Evolutionary conservation across 2,797 vertebrate species (phyloP), one percentile per base, ranked within the genome.

Genomic region (Gymnocypris eckloni): DNA sequence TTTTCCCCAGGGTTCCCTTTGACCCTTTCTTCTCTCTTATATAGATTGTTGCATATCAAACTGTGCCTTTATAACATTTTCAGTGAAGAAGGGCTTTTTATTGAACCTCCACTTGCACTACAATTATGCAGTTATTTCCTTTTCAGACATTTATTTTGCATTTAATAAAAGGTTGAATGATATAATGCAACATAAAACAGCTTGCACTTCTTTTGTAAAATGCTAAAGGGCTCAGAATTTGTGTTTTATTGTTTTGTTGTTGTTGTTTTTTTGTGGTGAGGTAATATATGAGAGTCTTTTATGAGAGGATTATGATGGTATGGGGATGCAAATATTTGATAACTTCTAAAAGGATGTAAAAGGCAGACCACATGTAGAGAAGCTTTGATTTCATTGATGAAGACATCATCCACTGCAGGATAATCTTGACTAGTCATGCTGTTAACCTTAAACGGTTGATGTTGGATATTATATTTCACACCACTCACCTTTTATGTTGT

Each of bases 301-400:
- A 79, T 85, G 52, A 45, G 25, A 79, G 64, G 66, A 78, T 56
- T 85, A 85, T 71, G 83, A 70, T 70, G 28, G 73, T 28, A 54
- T 16, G 15, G 73, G 61, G 37, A 85, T 79, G 66, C 79, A 59
- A 79, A 79, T 79, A 79, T 85, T 79, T 85, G 28, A 85, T 85
- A 48, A 85, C 52, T 48, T 45, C 66, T 70, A 79, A 85, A 85
- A 85, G 76, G 39, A 85, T 2, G 66, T 79, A 28, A 79, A 70
- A 84, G 25, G 39, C 50, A 79, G 76, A 56, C 50, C 39, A 37
- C 39, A 41, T 67, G 43, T 48, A 78, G 12, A 43, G 61, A 33
- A 70, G 75, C 75, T 79, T 78, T 84, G 39, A 79, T 79, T 79
- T 79, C 64, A 71, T 85, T 78, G 64, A 84, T 59, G 69, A 85